Percentiles rank a stretch among this genome's conserved stretches.
Conservation (phyloP, 2,113 vertebrate species). For the Uria lomvia region DNA sequence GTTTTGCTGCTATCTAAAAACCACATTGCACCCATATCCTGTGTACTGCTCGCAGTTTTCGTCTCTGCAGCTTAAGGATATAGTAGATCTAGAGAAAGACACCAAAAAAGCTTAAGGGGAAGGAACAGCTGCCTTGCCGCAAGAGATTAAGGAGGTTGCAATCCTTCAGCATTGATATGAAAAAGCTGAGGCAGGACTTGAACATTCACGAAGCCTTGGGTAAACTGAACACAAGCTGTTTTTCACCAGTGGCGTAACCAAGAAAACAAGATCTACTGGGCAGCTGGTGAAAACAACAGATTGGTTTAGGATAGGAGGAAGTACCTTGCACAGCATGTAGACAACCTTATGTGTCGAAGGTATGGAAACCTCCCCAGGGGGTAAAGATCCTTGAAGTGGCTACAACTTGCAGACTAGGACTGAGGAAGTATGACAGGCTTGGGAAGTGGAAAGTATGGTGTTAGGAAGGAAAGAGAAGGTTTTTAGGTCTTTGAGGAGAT, state of each 20-base stretch:
- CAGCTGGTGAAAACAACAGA: background rate
- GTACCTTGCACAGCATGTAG: background rate
- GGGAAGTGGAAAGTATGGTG: background rate
- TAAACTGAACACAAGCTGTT: background rate
- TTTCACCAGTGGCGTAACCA: accelerated
- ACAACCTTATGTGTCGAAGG: background rate
- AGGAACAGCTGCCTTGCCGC: background rate
- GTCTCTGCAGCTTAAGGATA: background rate
- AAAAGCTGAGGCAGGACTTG: background rate
- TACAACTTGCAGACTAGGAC: background rate
- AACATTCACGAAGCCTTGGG: background rate
- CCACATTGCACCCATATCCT: background rate
- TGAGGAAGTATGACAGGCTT: background rate
- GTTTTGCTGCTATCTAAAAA: background rate
- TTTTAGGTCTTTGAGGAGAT: background rate
- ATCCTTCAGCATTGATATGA: background rate
- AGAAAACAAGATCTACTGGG: background rate
- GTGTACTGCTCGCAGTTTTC: background rate
- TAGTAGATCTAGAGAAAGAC: background rate
- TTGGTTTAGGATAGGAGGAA: background rate
- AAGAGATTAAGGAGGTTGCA: background rate
- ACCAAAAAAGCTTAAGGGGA: background rate
- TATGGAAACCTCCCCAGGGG: background rate
- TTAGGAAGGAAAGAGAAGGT: background rate
- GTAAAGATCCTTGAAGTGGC: background rate